Evolutionary conservation across 2,888 invertebrate species (phyloP), one percentile per base, ranked within the genome.

Genomic region (Tenthredo livida): DNA sequence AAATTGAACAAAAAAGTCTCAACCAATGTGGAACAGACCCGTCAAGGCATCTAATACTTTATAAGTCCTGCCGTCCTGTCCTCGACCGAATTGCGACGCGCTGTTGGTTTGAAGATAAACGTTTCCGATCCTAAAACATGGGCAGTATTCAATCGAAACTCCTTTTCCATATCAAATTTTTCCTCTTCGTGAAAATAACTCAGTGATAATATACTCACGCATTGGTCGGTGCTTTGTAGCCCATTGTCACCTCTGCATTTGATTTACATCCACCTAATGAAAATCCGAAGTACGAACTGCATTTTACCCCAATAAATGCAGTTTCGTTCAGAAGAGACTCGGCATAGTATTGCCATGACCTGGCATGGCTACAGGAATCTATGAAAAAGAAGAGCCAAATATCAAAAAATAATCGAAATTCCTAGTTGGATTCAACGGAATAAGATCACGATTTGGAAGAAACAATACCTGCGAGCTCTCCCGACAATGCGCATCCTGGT

Each of bases 311-410:
- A 43, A 43, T 21, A 9, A 75, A 75, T 6, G 25, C 75, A 25
- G 4, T 3, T 21, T 33, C 25, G n/a, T 75, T 25, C 17, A 25
- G 5, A 9, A 75, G 10, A 25, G 95, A 94, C 88, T 95, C 94
- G 2, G 94, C 91, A 93, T 94, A 95, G 86, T 90, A 94, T 0
- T 65, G 77, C 94, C 94, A 95, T 0, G 95, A 94, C 0, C 94
- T 94, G 90, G 93, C 93, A 88, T 95, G 95, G 84, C 94, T 94
- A 90, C 95, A 95, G 88, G 94, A 93, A 86, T 94, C 95, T 95
- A 88, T 78, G 84, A 25, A 25, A 61, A 12, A 25, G 12, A 21
- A 61, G 1, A 25, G 2, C 1, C 3, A 21, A 7, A 61, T 2
- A 25, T 1, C 0, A 12, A 12, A 61, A n/a, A 7, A 54, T 7